phyloP scores from a whole-genome alignment of 2,113 vertebrate species.

The Columba livia region DNA sequence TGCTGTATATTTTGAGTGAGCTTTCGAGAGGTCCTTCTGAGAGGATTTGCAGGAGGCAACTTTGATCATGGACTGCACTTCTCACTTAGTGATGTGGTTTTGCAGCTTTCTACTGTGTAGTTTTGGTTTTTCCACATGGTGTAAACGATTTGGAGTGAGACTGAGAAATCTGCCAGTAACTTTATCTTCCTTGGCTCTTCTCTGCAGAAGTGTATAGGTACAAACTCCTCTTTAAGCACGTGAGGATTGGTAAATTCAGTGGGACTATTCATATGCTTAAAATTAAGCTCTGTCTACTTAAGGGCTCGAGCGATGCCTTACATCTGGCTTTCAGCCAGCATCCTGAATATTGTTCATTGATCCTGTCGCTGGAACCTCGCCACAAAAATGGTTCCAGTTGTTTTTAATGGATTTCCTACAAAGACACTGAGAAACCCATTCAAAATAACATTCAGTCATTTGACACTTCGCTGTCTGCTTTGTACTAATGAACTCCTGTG shows the following conservation, averaged over 20 bases:
- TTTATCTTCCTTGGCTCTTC: neutral
- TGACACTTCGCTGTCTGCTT: conserved; percentile 48
- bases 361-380: neutral
- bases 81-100: neutral
- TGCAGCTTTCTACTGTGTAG: neutral
- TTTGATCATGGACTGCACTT: neutral
- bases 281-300: conserved; percentile 44
- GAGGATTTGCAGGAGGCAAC: neutral
- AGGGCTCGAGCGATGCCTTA: neutral
- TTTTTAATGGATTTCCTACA: conserved; percentile 41
- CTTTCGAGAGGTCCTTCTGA: neutral
- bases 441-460: conserved; percentile 21
- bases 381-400: conserved; percentile 35
- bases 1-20: neutral
- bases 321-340: conserved; percentile 2
- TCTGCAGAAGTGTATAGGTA: neutral
- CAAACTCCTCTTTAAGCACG: neutral
- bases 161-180: neutral
- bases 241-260: conserved; percentile 16
- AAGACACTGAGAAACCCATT: neutral
- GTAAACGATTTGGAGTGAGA: neutral
- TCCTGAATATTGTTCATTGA: conserved; percentile 53
- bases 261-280: conserved; percentile 31
- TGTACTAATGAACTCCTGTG: conserved; percentile 43
- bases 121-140: neutral